Evolutionary conservation across 2,113 vertebrate genomes (phyloP).

Genomic region (Lasiurus cinereus): DNA sequence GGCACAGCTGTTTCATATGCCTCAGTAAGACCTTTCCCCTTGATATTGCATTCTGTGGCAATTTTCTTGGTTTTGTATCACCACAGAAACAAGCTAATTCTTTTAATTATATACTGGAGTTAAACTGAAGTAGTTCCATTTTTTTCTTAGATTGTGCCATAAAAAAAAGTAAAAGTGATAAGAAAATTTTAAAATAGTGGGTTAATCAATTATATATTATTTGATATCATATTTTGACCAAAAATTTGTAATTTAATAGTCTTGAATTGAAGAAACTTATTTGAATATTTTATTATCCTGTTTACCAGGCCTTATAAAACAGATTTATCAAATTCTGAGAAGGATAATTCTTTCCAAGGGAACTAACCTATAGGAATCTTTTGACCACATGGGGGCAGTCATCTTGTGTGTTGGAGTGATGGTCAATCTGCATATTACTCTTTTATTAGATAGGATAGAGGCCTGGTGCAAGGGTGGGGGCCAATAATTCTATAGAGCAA

Average conservation of each 20-base stretch:
- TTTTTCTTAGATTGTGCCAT: not conserved
- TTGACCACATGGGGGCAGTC: too few relatives aligned
- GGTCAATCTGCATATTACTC: too few relatives aligned
- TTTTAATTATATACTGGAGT: not conserved
- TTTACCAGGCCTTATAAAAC: not conserved
- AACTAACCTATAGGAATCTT: not conserved
- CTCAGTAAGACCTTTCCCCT: not conserved
- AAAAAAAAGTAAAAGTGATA: not conserved
- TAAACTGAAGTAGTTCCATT: not conserved
- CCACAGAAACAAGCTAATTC: not conserved
- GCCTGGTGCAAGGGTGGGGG: too few relatives aligned
- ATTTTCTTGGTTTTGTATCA: not conserved
- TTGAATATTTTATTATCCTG: not conserved
- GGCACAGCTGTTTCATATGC: not conserved
- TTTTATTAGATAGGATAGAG: too few relatives aligned
- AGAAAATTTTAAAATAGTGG: not conserved
- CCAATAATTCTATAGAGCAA: not conserved
- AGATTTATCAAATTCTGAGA: not conserved
- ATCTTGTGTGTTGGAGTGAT: too few relatives aligned
- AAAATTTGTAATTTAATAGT: not conserved
- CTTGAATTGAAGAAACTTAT: not conserved
- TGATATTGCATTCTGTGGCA: not conserved
- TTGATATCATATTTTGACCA: not conserved
- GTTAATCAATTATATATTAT: not conserved
- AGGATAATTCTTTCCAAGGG: not conserved